These are phyloP conservation scores for Fundulus diaphanus DNA, from an alignment of 2,797 vertebrate species.

Conservation along the genomic window DNA sequence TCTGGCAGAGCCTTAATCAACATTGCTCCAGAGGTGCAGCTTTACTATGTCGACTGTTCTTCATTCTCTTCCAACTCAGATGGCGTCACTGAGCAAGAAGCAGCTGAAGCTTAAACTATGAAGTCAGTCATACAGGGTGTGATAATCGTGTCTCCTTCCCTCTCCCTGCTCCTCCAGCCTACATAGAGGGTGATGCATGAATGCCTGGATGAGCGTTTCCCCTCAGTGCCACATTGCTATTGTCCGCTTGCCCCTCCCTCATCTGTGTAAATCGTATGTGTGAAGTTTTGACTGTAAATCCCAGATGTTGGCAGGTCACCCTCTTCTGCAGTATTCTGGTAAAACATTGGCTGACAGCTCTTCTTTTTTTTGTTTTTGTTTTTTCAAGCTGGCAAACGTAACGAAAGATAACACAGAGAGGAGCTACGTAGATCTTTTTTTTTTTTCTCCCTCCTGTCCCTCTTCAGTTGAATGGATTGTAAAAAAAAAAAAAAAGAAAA, in stretches of 20 bases:
- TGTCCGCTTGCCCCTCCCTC: constrained; percentile 74
- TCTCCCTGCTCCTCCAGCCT: constrained; percentile 51
- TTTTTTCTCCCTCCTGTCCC: constrained; percentile 6
- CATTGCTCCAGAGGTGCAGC: not conserved
- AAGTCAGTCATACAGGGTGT: constrained; percentile 47
- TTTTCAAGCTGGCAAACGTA: constrained; percentile 66
- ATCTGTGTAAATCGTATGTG: constrained; percentile 74
- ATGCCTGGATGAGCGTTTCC: constrained; percentile 73
- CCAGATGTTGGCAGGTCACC: constrained; percentile 69
- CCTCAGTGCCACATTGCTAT: constrained; percentile 64
- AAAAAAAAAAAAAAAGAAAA: constrained; percentile 41
- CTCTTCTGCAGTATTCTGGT: constrained; percentile 59
- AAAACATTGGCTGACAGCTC: constrained; percentile 61
- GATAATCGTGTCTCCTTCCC: constrained; percentile 40
- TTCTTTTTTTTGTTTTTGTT: constrained; percentile 66
- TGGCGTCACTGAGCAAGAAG: constrained; percentile 16
- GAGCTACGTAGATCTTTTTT: constrained; percentile 50
- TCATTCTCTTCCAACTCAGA: constrained; percentile 5
- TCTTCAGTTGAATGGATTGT: constrained; percentile 55
- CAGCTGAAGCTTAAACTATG: constrained; percentile 45
- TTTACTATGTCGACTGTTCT: constrained; percentile 5
- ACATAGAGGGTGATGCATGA: constrained; percentile 69
- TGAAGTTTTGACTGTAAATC: constrained; percentile 74
- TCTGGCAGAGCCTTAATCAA: too few relatives aligned
- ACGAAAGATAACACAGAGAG: constrained; percentile 70